Evolutionary conservation across 2,797 vertebrate genomes (phyloP).

Genomic region (Melanotaenia trifasciata): DNA sequence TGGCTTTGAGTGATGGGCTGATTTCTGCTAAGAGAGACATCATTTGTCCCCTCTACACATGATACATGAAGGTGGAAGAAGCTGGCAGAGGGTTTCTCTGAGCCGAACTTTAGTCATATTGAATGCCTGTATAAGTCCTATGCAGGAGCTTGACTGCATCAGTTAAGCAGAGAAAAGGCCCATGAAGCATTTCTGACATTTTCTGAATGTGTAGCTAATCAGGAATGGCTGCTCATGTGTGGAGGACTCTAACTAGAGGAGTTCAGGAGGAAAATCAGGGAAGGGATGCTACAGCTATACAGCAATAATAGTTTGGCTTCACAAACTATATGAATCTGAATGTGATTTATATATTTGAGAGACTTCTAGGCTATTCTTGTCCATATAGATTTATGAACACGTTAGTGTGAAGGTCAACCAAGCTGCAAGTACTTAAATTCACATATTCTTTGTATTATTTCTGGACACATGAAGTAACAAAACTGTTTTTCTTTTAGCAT

Average conservation of each 20-base stretch:
- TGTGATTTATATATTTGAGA: slow-evolving; percentile 38
- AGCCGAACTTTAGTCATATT: slow-evolving; percentile 31
- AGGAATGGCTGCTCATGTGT: slow-evolving; percentile 75
- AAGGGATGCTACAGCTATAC: slow-evolving; percentile 36
- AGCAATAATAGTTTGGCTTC: slow-evolving; percentile 11
- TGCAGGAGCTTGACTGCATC: slow-evolving; percentile 54
- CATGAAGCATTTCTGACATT: slow-evolving; percentile 81
- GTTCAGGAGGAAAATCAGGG: slow-evolving; percentile 19
- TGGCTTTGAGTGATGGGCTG: background rate
- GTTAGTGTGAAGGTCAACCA: background rate
- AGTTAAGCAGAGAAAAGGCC: slow-evolving; percentile 53
- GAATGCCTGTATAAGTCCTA: slow-evolving; percentile 46
- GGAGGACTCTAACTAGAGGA: slow-evolving; percentile 46
- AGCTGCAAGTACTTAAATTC: slow-evolving; percentile 22
- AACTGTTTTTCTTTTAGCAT: slow-evolving; percentile 7
- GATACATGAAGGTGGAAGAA: background rate
- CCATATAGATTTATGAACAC: slow-evolving; percentile 19
- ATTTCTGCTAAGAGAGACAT: slow-evolving; percentile 35
- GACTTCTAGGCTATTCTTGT: slow-evolving; percentile 26
- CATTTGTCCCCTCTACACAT: background rate
- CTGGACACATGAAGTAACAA: slow-evolving; percentile 6
- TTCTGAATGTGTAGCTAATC: slow-evolving; percentile 80
- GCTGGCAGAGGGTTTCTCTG: slow-evolving; percentile 7
- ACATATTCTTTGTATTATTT: slow-evolving; percentile 14
- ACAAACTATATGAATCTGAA: slow-evolving; percentile 16